phyloP scores from a whole-genome alignment of 2,113 vertebrate species.

The Elephas maximus region DNA sequence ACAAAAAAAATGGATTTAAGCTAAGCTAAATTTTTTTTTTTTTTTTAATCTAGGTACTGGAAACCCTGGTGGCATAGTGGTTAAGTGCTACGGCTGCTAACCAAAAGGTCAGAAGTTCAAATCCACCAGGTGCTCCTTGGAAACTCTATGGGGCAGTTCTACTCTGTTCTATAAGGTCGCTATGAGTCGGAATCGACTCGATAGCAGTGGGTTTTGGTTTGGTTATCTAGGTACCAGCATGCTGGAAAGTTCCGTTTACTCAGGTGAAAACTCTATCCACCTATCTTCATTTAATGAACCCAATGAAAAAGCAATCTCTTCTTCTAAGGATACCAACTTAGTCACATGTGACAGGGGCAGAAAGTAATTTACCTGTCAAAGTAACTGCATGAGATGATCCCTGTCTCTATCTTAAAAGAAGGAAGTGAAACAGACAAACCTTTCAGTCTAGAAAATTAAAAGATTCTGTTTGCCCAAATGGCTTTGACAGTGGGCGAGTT shows the following conservation, averaged over 20 bases:
- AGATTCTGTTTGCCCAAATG: conserved; percentile 44
- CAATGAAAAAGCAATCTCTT: conserved; percentile 12
- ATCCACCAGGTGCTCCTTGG: no score
- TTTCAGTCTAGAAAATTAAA: background rate
- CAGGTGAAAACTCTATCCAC: background rate
- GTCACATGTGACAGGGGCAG: background rate
- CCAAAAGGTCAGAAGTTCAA: no score
- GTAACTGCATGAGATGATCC: background rate
- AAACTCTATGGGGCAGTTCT: no score
- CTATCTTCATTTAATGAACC: background rate
- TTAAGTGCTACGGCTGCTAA: no score
- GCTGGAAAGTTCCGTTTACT: conserved; percentile 43
- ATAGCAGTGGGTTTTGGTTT: no score
- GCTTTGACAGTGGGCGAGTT: background rate
- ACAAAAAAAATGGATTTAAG: conserved; percentile 1
- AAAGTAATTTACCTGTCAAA: conserved; percentile 28
- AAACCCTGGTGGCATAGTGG: no score
- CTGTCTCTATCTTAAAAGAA: conserved; percentile 45
- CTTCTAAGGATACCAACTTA: conserved; percentile 14
- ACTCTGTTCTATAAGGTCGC: no score
- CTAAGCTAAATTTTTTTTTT: background rate
- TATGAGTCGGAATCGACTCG: no score
- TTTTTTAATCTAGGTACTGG: no score
- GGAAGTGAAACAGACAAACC: conserved; percentile 48
- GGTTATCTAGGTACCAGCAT: conserved; percentile 14